Evolutionary conservation across 2,113 vertebrate genomes (phyloP).

Genomic region (Semicossyphus pulcher): DNA sequence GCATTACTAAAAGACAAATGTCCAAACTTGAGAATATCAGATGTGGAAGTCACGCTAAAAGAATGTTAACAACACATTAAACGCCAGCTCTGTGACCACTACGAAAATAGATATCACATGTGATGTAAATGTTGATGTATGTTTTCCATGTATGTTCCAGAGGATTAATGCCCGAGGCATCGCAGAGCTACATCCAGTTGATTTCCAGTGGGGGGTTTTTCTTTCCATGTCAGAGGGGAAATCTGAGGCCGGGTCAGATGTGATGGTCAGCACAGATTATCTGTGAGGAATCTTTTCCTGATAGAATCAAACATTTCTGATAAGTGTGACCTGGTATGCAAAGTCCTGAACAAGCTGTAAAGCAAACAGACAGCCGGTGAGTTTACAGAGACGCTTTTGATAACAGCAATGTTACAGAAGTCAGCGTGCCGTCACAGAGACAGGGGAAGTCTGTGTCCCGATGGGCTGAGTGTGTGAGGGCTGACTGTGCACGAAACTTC

Average conservation of each 20-base stretch:
- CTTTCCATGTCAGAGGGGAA: not conserved
- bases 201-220: slow-evolving; percentile 8
- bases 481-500: no score
- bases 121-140: not conserved
- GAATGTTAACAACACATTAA: not conserved
- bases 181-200: not conserved
- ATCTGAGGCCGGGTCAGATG: not conserved
- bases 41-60: not conserved
- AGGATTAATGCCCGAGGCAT: not conserved
- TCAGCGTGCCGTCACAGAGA: no score
- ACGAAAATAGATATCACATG: not conserved
- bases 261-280: not conserved
- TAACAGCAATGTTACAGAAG: no score
- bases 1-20: slow-evolving; percentile 11
- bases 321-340: not conserved
- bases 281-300: not conserved
- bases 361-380: not conserved
- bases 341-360: not conserved
- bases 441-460: no score
- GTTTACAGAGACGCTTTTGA: not conserved
- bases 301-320: not conserved
- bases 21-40: not conserved
- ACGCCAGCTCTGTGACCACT: not conserved
- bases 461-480: no score
- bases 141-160: not conserved